These are phyloP conservation scores for Lordiphosa fenestrarum DNA, from an alignment of 2,888 invertebrate species.

Conservation along the genomic window DNA sequence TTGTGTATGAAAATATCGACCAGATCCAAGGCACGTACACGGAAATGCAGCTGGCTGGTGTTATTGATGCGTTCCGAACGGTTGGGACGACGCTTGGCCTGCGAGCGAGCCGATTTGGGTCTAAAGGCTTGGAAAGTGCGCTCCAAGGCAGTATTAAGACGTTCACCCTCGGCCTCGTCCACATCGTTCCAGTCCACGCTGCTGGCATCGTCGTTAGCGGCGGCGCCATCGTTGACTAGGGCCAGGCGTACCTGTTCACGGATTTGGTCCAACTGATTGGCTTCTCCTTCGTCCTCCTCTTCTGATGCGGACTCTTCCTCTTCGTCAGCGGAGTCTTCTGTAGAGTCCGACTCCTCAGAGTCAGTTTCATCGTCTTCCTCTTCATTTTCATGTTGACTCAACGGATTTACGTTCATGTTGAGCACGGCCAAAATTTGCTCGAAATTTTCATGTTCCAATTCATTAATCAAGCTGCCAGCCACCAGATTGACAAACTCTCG, in stretches of 20 bases:
- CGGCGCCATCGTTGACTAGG: constrained; percentile 13
- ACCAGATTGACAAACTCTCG: constrained; percentile 41
- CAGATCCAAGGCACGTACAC: constrained; percentile 48
- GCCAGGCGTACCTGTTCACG: constrained; percentile 60
- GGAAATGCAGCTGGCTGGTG: constrained; percentile 46
- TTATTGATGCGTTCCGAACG: constrained; percentile 46
- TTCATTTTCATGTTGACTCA: constrained; percentile 21
- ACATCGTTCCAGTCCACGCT: constrained; percentile 67
- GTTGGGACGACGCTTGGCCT: constrained; percentile 27
- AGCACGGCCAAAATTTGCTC: constrained; percentile 39
- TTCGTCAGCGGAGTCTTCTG: neutral
- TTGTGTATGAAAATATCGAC: constrained; percentile 33
- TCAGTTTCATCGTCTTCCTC: constrained; percentile 9
- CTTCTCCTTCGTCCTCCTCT: neutral
- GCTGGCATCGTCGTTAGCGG: constrained; percentile 37
- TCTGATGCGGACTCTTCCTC: neutral
- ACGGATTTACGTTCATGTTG: constrained; percentile 47
- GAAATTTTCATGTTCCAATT: constrained; percentile 35
- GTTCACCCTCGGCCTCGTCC: constrained; percentile 48
- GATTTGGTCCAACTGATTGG: constrained; percentile 25
- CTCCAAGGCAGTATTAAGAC: constrained; percentile 52
- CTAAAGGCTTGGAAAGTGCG: constrained; percentile 40
- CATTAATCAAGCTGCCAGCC: constrained; percentile 20
- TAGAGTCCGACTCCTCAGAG: constrained; percentile 2
- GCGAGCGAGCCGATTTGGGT: constrained; percentile 21